Evolutionary conservation across 2,113 vertebrate genomes (phyloP).

Genomic region (Pluvialis apricaria): DNA sequence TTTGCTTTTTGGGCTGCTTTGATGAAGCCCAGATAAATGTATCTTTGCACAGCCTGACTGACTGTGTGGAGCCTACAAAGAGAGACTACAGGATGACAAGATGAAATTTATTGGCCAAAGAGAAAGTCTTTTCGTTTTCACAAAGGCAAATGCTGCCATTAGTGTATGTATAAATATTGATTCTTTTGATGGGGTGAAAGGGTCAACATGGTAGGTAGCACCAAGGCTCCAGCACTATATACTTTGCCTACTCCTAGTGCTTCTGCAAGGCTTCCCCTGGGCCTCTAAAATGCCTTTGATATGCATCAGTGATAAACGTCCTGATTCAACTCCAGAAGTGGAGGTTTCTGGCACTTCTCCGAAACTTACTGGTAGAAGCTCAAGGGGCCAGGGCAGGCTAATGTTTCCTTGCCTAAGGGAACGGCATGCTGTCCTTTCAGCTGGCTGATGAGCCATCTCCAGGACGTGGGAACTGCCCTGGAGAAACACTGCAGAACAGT

Average conservation of each 20-base stretch:
- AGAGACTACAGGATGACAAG: not conserved
- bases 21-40: not conserved
- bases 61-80: rapidly evolving
- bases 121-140: not conserved
- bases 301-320: not conserved
- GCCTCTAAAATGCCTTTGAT: not conserved
- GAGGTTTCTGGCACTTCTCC: not conserved
- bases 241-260: not conserved
- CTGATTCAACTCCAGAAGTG: not conserved
- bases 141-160: not conserved
- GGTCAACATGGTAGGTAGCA: not conserved
- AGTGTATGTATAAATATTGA: not conserved
- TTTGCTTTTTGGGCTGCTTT: not conserved
- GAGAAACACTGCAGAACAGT: not conserved
- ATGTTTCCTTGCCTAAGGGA: not conserved
- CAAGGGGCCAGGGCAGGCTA: not conserved
- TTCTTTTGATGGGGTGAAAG: not conserved
- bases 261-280: not conserved
- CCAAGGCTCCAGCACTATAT: not conserved
- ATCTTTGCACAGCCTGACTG: too few species aligned
- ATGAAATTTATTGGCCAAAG: not conserved
- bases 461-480: not conserved
- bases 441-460: not conserved
- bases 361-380: not conserved
- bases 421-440: not conserved